A percentile compares a stretch with the other conserved stretches of the same genome.
These are phyloP conservation scores for Albula glossodonta DNA, from an alignment of 2,113 vertebrate species.

Conservation along the genomic window DNA sequence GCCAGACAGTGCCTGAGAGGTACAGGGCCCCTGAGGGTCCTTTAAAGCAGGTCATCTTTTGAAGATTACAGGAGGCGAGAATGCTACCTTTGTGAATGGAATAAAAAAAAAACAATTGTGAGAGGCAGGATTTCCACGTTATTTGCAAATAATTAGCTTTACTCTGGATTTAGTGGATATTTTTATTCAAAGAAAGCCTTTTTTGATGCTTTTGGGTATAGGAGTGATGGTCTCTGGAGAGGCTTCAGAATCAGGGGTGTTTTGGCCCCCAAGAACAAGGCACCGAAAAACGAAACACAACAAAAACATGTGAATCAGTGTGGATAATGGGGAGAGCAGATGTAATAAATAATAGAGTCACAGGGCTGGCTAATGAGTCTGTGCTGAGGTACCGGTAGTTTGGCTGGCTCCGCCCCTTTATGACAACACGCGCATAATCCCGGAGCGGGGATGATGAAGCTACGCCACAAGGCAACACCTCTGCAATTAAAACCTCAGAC, in stretches of 20 bases:
- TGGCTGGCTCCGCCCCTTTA: constrained; percentile 92
- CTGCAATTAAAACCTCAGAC: constrained; percentile 97
- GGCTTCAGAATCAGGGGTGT: neutral
- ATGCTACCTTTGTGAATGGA: neutral
- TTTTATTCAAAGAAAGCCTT: neutral
- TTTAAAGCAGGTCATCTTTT: neutral
- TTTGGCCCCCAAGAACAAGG: constrained; percentile 54
- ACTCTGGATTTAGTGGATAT: neutral
- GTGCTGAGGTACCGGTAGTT: constrained; percentile 84
- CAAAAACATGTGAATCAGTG: constrained; percentile 91
- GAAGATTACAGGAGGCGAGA: neutral
- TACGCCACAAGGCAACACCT: constrained; percentile 99
- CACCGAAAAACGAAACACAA: constrained; percentile 39
- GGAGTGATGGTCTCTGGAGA: neutral
- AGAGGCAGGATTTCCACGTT: neutral
- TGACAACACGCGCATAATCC: constrained; percentile 97
- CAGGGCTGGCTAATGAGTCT: constrained; percentile 99
- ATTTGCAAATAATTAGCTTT: neutral
- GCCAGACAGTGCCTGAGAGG: neutral
- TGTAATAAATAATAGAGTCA: constrained; percentile 99
- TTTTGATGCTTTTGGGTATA: neutral
- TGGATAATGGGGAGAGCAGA: constrained; percentile 92
- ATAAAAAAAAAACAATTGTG: neutral
- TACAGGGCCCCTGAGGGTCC: neutral
- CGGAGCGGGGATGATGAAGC: constrained; percentile 96